These are phyloP conservation scores for Orthosia cruda DNA, from an alignment of 2,888 invertebrate species.

Conservation along the genomic window DNA sequence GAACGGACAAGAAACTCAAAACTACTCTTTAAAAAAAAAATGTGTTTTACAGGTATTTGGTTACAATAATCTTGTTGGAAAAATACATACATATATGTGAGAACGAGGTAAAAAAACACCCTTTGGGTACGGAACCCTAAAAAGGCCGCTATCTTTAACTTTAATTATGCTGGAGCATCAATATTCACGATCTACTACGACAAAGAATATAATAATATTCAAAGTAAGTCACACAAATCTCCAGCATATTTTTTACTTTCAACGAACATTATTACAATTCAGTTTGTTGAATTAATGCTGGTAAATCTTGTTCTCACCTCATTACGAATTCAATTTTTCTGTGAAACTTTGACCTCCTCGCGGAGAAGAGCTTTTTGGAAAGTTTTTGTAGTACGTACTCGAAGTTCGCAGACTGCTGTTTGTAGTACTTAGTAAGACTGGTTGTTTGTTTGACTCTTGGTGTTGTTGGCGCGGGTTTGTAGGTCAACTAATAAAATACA, in stretches of 20 bases:
- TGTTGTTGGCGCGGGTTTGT: constrained; percentile 11
- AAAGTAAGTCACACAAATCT: constrained; percentile 13
- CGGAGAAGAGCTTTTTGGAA: constrained; percentile 28
- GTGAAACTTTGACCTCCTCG: constrained; percentile 43
- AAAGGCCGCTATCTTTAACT: no score
- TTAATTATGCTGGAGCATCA: neutral
- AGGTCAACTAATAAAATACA: constrained; percentile 26
- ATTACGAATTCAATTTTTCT: constrained; percentile 57
- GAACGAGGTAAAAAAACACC: no score
- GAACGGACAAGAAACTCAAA: no score
- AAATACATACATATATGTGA: no score
- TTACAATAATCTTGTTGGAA: no score
- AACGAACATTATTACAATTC: constrained; percentile 27
- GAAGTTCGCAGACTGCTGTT: constrained; percentile 48
- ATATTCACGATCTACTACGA: constrained; percentile 7
- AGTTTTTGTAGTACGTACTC: constrained; percentile 47
- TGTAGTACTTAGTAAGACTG: constrained; percentile 29
- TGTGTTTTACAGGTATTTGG: no score
- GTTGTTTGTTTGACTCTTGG: constrained; percentile 36
- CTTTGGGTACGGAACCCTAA: no score
- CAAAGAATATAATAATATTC: neutral
- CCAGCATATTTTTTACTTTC: constrained; percentile 10
- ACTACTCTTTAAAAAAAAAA: no score
- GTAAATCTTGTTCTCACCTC: constrained; percentile 52
- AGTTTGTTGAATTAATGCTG: constrained; percentile 40